Base-by-base conservation (phyloP, 2,888 invertebrate genomes). In the Brenthis daphne region DNA sequence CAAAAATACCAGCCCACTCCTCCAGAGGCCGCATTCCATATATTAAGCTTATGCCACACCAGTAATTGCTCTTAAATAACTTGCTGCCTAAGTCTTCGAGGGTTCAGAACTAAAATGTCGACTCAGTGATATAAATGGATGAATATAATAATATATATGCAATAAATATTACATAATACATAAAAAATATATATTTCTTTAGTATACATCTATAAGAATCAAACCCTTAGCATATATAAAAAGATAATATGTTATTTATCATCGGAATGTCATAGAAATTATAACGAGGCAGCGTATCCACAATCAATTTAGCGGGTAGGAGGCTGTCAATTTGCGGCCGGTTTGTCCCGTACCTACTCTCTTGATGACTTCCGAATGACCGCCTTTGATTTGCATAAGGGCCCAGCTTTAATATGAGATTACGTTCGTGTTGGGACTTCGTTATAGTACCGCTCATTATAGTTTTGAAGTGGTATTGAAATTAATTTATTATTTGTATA, bases 321-420 rank as follows among this genome's bases (percentile, higher is more conserved):
- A 79, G 80, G 76, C 84, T 90, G 89, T 88, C 89, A 90, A 89
- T 90, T 89, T 89, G 88, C 67, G 77, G 74, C 70, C 63, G 61
- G 71, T 71, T 71, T 73, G 73, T 68, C 71, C 73, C 69, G 71
- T 71, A 71, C 20, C 20, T 20, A 20, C 74, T 76, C 75, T 72
- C 76, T 77, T 87, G 89, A 89, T 89, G 89, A 91, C 90, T 92
- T 91, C 89, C 90, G 88, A 90, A 85, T 90, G 90, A 89, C 90
- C 90, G 90, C 87, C 82, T 82, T 82, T 80, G 82, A 90, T 92
- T 92, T 90, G 91, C 91, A 92, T 91, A 91, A 92, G 88, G 91
- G 87, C 85, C 64, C 83, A 82, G 84, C 84, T 85, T 86, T 87
- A 90, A 91, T 90, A 88, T 84, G 87, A 86, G 87, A 91, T 92